A percentile compares a stretch with the other conserved stretches of the same genome.
Conservation (phyloP, 2,113 vertebrate genomes). For the Cavia aperea region DNA sequence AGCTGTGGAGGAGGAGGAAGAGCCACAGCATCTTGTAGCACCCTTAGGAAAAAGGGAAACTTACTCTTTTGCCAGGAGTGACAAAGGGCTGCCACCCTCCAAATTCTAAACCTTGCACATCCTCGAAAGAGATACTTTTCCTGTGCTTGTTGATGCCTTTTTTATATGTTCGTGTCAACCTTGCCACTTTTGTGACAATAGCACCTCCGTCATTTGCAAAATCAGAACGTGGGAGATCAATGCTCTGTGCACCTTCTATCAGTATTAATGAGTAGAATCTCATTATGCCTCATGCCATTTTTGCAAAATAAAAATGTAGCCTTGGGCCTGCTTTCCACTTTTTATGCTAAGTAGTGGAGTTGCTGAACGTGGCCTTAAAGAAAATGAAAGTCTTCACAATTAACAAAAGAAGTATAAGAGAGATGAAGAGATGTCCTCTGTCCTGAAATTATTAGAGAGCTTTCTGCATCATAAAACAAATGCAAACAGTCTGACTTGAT, state of each 20-base stretch:
- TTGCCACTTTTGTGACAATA: background rate
- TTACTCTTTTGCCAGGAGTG: no score
- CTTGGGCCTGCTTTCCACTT: background rate
- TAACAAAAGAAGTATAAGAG: conserved; percentile 36
- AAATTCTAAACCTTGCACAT: background rate
- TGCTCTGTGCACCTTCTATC: background rate
- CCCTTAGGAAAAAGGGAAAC: background rate
- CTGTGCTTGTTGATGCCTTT: background rate
- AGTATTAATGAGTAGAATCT: conserved; percentile 28
- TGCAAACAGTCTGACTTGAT: conserved; percentile 48
- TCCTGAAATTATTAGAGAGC: background rate
- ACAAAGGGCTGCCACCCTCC: fast-evolving
- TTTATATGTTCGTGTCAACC: background rate
- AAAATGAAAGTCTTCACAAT: conserved; percentile 42
- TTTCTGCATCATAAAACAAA: conserved; percentile 52
- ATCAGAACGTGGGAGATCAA: conserved; percentile 23
- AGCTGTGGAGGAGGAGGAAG: background rate
- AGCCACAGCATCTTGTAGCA: background rate
- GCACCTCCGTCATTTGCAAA: conserved; percentile 2
- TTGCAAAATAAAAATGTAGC: conserved; percentile 42
- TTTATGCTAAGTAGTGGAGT: conserved; percentile 12
- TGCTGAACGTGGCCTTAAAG: background rate
- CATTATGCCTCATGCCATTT: background rate
- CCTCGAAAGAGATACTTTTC: background rate
- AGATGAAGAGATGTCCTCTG: background rate